Conservation (phyloP, 2,888 invertebrate genomes). For the Encarsia formosa region DNA sequence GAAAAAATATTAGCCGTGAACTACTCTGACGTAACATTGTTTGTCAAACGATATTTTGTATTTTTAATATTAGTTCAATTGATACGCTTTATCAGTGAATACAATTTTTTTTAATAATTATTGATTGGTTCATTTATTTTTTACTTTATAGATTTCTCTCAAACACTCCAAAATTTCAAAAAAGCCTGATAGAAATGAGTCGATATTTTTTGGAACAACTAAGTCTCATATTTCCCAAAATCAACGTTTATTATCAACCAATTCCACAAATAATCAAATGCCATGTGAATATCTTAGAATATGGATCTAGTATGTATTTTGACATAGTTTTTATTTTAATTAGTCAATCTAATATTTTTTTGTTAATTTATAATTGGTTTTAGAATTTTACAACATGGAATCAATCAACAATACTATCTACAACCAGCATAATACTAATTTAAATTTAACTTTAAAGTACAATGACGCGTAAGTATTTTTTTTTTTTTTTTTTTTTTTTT, state of each 20-base stretch:
- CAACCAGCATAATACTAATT: conserved; percentile 57
- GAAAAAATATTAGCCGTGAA: no score
- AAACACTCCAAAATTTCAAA: conserved; percentile 68
- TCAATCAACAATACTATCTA: conserved; percentile 43
- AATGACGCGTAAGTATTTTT: conserved; percentile 53
- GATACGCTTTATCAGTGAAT: no score
- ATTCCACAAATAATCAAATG: conserved; percentile 51
- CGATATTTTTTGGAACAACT: conserved; percentile 62
- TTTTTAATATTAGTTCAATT: no score
- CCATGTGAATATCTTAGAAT: conserved; percentile 63
- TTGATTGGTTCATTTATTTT: no score
- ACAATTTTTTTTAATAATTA: no score
- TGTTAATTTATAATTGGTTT: conserved; percentile 10
- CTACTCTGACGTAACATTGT: no score
- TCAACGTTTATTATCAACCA: conserved; percentile 47
- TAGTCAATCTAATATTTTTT: background rate
- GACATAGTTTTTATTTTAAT: conserved; percentile 2
- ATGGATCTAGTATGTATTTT: conserved; percentile 53
- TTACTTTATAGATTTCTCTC: conserved; percentile 60
- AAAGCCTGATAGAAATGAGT: conserved; percentile 59
- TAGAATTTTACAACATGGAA: conserved; percentile 49
- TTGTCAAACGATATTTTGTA: no score
- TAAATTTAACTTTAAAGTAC: conserved; percentile 61
- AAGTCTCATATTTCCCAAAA: conserved; percentile 53
- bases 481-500: background rate